Conservation (phyloP, 2,888 invertebrate genomes). For the Xanthia icteritia region DNA sequence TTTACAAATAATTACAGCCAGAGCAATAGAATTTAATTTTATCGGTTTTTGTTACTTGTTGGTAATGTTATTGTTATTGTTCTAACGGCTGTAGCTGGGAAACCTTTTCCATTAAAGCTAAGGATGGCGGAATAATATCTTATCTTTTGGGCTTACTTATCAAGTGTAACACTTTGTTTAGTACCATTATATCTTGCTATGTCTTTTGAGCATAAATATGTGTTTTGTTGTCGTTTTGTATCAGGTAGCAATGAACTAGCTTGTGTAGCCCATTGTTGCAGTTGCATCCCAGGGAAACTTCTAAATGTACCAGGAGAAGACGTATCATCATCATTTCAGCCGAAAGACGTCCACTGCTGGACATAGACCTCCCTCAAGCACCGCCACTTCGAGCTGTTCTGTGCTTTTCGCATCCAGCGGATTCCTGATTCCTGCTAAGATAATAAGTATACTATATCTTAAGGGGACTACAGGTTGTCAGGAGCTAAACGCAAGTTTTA, state of each 20-base stretch:
- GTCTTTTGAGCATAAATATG: neutral
- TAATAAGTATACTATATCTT: too few species aligned
- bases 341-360: too few species aligned
- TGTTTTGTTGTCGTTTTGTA: neutral
- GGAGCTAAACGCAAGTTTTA: too few species aligned
- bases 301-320: too few species aligned
- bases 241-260: neutral
- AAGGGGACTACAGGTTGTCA: too few species aligned
- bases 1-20: conserved; percentile 34
- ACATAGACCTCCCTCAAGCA: too few species aligned
- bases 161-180: conserved; percentile 6
- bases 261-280: neutral
- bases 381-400: too few species aligned
- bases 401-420: too few species aligned
- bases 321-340: too few species aligned
- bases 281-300: too few species aligned
- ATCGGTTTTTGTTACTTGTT: conserved; percentile 32
- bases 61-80: conserved; percentile 57
- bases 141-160: conserved; percentile 35
- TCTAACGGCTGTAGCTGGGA: conserved; percentile 29
- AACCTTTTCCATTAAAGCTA: conserved; percentile 47
- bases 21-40: conserved; percentile 30
- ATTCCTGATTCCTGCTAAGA: too few species aligned
- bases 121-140: conserved; percentile 34
- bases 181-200: neutral